Conservation (phyloP, 1,140 invertebrate genomes). For the Drosophila arawakana region DNA sequence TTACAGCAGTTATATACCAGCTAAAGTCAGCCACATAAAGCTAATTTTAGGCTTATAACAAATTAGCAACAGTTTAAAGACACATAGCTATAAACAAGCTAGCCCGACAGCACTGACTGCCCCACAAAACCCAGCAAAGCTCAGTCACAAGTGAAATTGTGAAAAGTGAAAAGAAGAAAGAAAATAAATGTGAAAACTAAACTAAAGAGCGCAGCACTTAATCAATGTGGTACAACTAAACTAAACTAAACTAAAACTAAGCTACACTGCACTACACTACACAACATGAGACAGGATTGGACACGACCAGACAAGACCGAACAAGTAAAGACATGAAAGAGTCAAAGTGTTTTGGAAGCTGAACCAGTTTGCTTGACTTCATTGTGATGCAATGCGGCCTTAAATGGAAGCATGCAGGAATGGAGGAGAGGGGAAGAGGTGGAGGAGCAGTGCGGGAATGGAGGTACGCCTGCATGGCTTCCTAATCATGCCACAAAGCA, state of each 20-base stretch:
- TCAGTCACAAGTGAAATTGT: background rate
- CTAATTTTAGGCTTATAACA: too few relatives aligned
- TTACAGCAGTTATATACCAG: too few relatives aligned
- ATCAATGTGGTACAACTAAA: conserved; percentile 1
- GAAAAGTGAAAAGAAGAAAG: background rate
- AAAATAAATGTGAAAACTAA: background rate
- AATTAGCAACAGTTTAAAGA: too few relatives aligned
- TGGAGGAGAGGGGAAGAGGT: too few relatives aligned
- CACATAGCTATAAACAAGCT: too few relatives aligned
- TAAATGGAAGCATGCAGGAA: conserved; percentile 54
- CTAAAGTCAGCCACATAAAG: too few relatives aligned
- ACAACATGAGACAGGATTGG: background rate
- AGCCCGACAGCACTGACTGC: too few relatives aligned
- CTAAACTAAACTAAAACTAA: background rate
- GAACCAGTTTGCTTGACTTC: conserved; percentile 34
- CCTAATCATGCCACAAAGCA: conserved; percentile 61
- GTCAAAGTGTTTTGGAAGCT: background rate
- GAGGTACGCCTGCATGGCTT: conserved; percentile 35
- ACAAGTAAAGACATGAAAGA: too few relatives aligned
- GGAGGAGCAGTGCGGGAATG: too few relatives aligned
- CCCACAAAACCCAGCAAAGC: too few relatives aligned
- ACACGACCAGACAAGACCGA: background rate
- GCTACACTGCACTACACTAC: conserved; percentile 15
- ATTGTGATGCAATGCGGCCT: conserved; percentile 72
- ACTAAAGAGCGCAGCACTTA: conserved; percentile 1